Conservation (phyloP, 2,888 invertebrate species). For the Ochropleura leucogaster region DNA sequence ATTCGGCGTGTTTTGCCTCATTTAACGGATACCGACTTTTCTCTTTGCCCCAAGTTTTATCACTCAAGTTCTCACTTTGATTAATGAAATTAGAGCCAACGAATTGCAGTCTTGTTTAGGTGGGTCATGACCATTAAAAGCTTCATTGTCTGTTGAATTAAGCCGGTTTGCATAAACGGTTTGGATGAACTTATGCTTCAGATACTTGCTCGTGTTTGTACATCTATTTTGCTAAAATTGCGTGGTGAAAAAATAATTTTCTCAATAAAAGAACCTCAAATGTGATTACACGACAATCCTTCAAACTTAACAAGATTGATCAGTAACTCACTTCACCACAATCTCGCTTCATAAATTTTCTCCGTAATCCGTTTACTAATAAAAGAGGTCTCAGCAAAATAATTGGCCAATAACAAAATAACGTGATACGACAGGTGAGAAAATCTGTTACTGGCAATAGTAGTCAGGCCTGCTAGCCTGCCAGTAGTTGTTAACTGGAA, state of each 20-base stretch:
- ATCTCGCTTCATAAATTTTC: conserved; percentile 47
- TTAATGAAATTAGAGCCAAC: conserved; percentile 50
- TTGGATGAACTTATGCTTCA: background rate
- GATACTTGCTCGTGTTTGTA: background rate
- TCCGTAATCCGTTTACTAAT: conserved; percentile 51
- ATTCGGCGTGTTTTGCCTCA: conserved; percentile 63
- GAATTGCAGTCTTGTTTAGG: conserved; percentile 45
- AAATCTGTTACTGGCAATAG: conserved; percentile 65
- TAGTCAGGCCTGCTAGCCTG: conserved; percentile 69
- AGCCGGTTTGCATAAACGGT: conserved; percentile 28
- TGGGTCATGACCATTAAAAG: conserved; percentile 3
- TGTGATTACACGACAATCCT: conserved; percentile 29
- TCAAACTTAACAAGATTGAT: conserved; percentile 44
- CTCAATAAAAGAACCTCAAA: conserved; percentile 13
- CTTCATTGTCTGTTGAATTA: conserved; percentile 47
- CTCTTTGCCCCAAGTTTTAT: conserved; percentile 37
- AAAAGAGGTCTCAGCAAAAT: conserved; percentile 60
- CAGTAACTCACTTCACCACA: conserved; percentile 34
- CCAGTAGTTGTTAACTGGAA: conserved; percentile 76
- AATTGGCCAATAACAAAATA: conserved; percentile 71
- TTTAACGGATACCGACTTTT: conserved; percentile 62
- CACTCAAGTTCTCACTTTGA: conserved; percentile 46
- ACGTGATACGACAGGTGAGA: conserved; percentile 68
- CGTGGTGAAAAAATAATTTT: background rate
- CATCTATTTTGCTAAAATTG: background rate